Evolutionary conservation across 2,113 vertebrate genomes (phyloP), one percentile per base, ranked within the genome.

Genomic region (Oncorhynchus clarkii): DNA sequence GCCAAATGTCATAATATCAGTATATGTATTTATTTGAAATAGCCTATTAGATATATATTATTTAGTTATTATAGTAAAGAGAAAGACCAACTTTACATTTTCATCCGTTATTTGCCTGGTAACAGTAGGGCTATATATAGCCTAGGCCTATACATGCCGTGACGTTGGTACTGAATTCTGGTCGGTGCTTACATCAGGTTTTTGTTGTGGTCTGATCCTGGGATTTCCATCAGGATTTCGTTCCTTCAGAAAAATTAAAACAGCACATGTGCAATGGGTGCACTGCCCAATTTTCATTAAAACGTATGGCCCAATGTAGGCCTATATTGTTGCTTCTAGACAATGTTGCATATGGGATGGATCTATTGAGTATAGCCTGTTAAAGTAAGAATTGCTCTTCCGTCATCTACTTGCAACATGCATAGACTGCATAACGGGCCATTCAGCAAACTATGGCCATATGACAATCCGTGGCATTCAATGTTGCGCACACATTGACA

Each of bases 111-210:
- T 89, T 92, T 91, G 89, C 92, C 91, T 88, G 80, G 91, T 85
- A 93, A 92, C 92, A 92, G 84, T 77, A 60, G 81, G 14, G 77
- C 88, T 93, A 93, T 90, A 93, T 89, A 83, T 88, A 45, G 39
- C 39, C 39, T 45, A 87, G 59, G 59, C n/a, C 51, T 54, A 73
- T 74, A 80, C 75, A 80, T 77, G 84, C 34, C 60, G 69, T 87
- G 90, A 91, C 89, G 88, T 82, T 81, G 72, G 75, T 86, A 82
- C 82, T 88, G 83, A 86, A 80, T 84, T 87, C 75, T 78, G 84
- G 85, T 84, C 81, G 81, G 78, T 74, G 79, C 74, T 90, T 84
- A 90, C 86, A 86, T 91, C 85, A n/a, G 67, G 71, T 82, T 78
- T 74, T 76, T 70, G 78, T 71, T 67, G 69, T 85, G 80, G 69